Base-by-base conservation (phyloP, 2,113 vertebrate genomes). In the Saccopteryx bilineata region DNA sequence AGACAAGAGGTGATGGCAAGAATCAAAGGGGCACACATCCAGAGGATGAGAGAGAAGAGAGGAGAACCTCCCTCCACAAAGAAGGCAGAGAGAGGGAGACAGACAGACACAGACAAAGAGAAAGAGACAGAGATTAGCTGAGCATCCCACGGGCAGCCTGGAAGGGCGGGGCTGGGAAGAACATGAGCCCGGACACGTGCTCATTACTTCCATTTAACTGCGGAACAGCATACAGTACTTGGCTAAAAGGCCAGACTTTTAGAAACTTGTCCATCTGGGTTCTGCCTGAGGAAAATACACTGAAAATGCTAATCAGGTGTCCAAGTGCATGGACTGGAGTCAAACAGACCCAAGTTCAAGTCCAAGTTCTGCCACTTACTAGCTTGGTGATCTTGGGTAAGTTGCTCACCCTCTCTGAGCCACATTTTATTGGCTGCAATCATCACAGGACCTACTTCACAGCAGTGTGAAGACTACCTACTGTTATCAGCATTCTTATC, bases 21-120 rank as follows among this genome's bases (percentile, higher is more conserved):
- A 10, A n/a, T 21, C 87, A 93, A 31, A 6, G 48, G 4, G 46
- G 68, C n/a, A 13, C 24, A 98, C 98, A 98, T 97, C 97, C 98
- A 97, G 98, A 97, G 95, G 96, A 96, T 46, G 83, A 96, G 96
- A 97, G 86, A 96, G 86, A 60, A 75, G 69, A 84, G 26, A 74
- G 39, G 33, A 14, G 33, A 66, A 17, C 60, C 85, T 83, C 91
- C 72, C 81, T 81, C 94, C 69, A 87, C 9, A 23, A 24, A 85
- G 69, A 91, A 54, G 39, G 48, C 19, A 63, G 82, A 90, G 54
- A 65, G 31, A 86, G 80, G 31, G 48, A 94, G 56, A 92, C 15
- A n/a, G 68, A 90, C 61, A 80, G 74, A 78, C 39, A 68, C 8
- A 81, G 9, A 26, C 78, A 75, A 87, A 91, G 95, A 95, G 58